A percentile compares a stretch with the other conserved stretches of the same genome.
phyloP scores from a whole-genome alignment of 30 jellyfish, hydroid and myxozoan genomes.

The Phacellophora camtschatica region DNA sequence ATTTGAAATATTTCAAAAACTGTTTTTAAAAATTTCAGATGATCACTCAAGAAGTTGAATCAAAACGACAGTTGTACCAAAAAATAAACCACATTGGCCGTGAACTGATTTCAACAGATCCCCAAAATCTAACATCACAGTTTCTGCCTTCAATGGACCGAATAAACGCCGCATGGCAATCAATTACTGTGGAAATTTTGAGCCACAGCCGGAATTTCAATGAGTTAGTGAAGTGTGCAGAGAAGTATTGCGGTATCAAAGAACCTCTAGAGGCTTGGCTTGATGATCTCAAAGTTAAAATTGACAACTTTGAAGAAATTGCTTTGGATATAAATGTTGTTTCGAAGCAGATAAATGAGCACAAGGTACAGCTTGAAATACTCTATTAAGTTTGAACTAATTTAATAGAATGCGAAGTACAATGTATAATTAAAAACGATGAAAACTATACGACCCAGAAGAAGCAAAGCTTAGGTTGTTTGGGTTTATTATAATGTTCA shows the following conservation, averaged over 20 bases:
- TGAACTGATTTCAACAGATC: conserved; percentile 78
- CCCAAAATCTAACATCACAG: conserved; percentile 66
- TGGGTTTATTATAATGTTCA: no score
- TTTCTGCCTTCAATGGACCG: conserved; percentile 78
- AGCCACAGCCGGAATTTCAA: conserved; percentile 87
- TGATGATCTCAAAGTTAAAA: conserved; percentile 77
- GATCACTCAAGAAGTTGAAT: conserved; percentile 83
- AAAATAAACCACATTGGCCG: conserved; percentile 93
- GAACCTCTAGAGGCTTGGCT: conserved; percentile 92
- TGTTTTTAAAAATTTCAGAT: conserved; percentile 33
- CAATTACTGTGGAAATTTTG: conserved; percentile 81
- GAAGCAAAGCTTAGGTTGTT: no score
- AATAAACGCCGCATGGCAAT: conserved; percentile 91
- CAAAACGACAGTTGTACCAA: conserved; percentile 87
- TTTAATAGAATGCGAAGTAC: no score
- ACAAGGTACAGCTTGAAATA: no score
- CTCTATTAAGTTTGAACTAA: no score
- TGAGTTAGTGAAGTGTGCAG: conserved; percentile 96
- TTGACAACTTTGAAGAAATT: conserved; percentile 66
- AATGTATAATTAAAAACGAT: no score
- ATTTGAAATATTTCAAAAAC: not conserved
- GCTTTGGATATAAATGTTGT: conserved; percentile 80
- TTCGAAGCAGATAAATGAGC: conserved; percentile 74
- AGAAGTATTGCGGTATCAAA: conserved; percentile 77
- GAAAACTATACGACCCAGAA: no score